phyloP scores from a whole-genome alignment of 2,888 invertebrate species.

The Trissoscelio sp. region DNA sequence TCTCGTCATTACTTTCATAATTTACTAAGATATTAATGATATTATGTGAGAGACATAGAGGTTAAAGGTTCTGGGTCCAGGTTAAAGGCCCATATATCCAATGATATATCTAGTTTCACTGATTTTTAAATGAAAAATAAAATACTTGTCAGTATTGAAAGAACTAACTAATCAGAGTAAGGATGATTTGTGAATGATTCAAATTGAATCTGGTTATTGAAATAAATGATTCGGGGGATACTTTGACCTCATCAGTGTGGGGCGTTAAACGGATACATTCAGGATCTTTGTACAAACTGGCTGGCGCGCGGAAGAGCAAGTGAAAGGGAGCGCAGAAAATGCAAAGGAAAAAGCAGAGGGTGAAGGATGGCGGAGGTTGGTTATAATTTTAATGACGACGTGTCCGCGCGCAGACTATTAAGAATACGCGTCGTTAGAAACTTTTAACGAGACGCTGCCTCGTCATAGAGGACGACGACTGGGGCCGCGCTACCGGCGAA shows the following conservation, averaged over 20 bases:
- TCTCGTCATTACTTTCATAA: no score
- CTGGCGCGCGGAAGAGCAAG: conserved; percentile 60
- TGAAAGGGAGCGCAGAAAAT: conserved; percentile 69
- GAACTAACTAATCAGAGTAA: no score
- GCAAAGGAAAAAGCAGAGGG: conserved; percentile 62
- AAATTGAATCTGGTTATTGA: conserved; percentile 40
- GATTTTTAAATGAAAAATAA: no score
- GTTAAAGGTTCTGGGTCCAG: no score
- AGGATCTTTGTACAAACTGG: conserved; percentile 71
- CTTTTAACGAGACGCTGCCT: conserved; percentile 83
- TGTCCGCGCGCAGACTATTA: conserved; percentile 83
- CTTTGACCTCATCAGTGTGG: conserved; percentile 70
- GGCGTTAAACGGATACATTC: conserved; percentile 74
- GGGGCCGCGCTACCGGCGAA: conserved; percentile 54
- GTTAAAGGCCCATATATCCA: no score
- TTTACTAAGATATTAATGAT: no score
- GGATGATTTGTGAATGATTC: conserved; percentile 31
- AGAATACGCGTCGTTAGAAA: conserved; percentile 84
- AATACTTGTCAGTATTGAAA: no score
- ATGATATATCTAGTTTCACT: no score
- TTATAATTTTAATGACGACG: conserved; percentile 84
- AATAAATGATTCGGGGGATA: conserved; percentile 54
- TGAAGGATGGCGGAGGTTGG: conserved; percentile 74
- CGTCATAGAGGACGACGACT: conserved; percentile 67
- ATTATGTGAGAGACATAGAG: no score